Evolutionary conservation across 2,797 vertebrate genomes (phyloP), one percentile per base, ranked within the genome.

Genomic region (Poeciliopsis infans): DNA sequence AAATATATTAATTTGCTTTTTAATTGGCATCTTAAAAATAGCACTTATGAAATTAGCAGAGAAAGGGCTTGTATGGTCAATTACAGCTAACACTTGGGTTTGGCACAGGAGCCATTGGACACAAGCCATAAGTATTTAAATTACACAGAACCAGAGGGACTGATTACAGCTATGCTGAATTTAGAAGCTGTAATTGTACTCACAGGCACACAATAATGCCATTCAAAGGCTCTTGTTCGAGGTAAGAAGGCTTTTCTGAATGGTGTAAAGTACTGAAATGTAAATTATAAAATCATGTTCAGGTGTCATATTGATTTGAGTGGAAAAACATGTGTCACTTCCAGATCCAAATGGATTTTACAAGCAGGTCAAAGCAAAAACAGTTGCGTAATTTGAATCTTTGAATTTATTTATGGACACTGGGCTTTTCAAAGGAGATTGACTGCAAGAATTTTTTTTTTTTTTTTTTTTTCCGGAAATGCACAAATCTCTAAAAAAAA

Each of bases 21-120:
- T 93, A 93, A 93, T 94, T 94, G 92, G 92, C 89, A 85, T 92
- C 90, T 93, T 91, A 91, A 95, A 93, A 94, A 93, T 93, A 94
- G 89, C 91, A 94, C 90, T 93, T 92, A 87, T 93, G 91, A 90
- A 93, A 93, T 94, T 93, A 94, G 88, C 81, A 86, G 92, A 91
- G 88, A 93, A 93, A 92, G 92, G 91, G 80, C 87, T 92, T 92
- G 86, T 92, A 94, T 93, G 94, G 93, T 93, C 94, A 93, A 95
- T 95, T 94, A 94, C 87, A 91, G 90, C 86, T 82, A 90, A 94
- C 92, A 93, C 92, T 93, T 83, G 84, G 89, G 79, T 79, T 94
- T 95, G 93, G 93, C 93, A 94, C 88, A 87, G 88, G 88, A 92
- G 91, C 81, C 86, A 84, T 94, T 94, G 93, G 94, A 94, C 91